Percentiles rank a stretch among this genome's conserved stretches.
phyloP scores from a whole-genome alignment of 2,888 invertebrate genomes.

The Eupithecia dodoneata region DNA sequence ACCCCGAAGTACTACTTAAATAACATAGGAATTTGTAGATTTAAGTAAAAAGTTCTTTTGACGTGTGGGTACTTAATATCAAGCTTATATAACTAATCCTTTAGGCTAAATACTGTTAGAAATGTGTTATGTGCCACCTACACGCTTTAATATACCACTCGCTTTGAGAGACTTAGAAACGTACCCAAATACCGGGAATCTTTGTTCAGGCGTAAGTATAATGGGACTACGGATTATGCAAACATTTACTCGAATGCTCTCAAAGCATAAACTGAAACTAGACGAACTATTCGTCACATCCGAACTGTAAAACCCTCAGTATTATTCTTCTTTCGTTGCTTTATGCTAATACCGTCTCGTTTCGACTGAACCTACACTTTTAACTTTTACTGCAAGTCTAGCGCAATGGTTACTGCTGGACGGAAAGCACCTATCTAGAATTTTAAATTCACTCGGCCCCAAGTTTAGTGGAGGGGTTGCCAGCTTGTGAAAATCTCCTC shows the following conservation, averaged over 20 bases:
- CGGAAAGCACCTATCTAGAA: constrained; percentile 49
- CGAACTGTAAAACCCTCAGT: constrained; percentile 38
- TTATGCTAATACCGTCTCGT: constrained; percentile 45
- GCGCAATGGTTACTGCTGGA: constrained; percentile 45
- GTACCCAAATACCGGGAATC: constrained; percentile 8
- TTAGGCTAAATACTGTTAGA: background rate
- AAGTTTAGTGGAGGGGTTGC: constrained; percentile 40
- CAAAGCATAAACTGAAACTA: constrained; percentile 39
- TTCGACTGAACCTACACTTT: constrained; percentile 48
- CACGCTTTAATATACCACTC: background rate
- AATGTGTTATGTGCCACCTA: background rate
- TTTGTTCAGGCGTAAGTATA: background rate
- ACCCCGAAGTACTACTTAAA: too few species aligned
- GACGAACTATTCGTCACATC: constrained; percentile 41
- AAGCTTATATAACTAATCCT: background rate
- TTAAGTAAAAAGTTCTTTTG: too few species aligned
- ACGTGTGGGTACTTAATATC: background rate
- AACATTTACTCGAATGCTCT: constrained; percentile 23
- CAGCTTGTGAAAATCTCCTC: constrained; percentile 9
- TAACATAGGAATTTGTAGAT: too few species aligned
- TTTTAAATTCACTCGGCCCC: constrained; percentile 54
- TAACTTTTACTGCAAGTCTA: constrained; percentile 49
- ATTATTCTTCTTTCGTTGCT: constrained; percentile 46
- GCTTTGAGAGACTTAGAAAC: background rate
- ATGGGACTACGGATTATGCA: constrained; percentile 17